Evolutionary conservation across 2,797 vertebrate species (phyloP).

Genomic region (Odontamblyopus rebecca): DNA sequence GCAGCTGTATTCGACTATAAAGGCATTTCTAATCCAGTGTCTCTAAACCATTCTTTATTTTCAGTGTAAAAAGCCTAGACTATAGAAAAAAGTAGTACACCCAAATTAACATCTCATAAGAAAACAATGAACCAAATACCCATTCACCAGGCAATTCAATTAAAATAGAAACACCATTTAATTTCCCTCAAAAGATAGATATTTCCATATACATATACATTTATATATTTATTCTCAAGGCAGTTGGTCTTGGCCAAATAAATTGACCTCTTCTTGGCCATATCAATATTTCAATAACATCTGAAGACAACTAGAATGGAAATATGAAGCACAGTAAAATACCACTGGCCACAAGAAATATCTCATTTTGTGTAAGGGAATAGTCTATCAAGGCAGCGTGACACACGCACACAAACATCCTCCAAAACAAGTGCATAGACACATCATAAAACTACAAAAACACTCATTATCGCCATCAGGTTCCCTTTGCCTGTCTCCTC

Average conservation of each 20-base stretch:
- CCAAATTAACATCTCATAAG: constrained; percentile 74
- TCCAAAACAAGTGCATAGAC: constrained; percentile 73
- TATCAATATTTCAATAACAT: constrained; percentile 63
- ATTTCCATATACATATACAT: constrained; percentile 40
- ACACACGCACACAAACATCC: constrained; percentile 61
- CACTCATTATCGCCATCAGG: constrained; percentile 55
- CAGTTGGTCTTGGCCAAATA: constrained; percentile 80
- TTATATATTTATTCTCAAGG: constrained; percentile 79
- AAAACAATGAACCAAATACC: constrained; percentile 73
- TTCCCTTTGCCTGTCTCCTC: constrained; percentile 68
- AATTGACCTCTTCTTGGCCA: constrained; percentile 74
- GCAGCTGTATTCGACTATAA: constrained; percentile 85
- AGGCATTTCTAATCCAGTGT: constrained; percentile 85
- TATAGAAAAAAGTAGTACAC: constrained; percentile 79
- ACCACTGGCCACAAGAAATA: constrained; percentile 52
- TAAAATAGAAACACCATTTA: constrained; percentile 81
- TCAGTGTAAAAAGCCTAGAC: constrained; percentile 85
- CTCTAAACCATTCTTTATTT: constrained; percentile 80
- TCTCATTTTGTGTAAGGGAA: constrained; percentile 61
- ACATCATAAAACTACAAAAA: constrained; percentile 67
- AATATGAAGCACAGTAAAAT: constrained; percentile 55
- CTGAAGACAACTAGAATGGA: constrained; percentile 71
- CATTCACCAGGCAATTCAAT: constrained; percentile 80
- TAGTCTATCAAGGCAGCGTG: constrained; percentile 67
- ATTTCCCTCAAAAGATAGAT: constrained; percentile 82